Evolutionary conservation across 1,140 invertebrate species (phyloP).

Genomic region (Bombus picipes): DNA sequence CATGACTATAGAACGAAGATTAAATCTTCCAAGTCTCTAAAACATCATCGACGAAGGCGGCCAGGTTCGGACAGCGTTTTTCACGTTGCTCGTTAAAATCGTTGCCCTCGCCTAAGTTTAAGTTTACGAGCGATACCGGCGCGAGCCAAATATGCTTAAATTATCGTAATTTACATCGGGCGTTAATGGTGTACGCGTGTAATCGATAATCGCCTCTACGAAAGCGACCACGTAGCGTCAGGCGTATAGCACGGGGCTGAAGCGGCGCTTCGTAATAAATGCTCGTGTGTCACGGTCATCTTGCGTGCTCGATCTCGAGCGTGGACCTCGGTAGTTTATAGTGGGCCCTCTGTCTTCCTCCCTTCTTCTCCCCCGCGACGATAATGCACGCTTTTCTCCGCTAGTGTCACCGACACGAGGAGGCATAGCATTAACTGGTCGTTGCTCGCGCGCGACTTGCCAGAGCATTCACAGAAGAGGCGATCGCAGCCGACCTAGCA

Average conservation of each 20-base stretch:
- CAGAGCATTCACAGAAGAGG: constrained; percentile 45
- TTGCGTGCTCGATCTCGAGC: constrained; percentile 63
- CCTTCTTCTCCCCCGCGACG: constrained; percentile 31
- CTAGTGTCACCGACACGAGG: constrained; percentile 63
- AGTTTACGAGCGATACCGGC: background rate
- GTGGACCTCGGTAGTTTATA: constrained; percentile 58
- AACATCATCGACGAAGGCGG: background rate
- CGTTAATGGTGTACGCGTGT: constrained; percentile 42
- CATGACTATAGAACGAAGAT: background rate
- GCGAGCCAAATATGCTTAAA: background rate
- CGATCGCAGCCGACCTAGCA: constrained; percentile 22
- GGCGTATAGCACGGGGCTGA: background rate
- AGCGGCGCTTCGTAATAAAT: constrained; percentile 60
- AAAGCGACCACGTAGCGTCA: background rate
- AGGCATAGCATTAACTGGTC: constrained; percentile 80
- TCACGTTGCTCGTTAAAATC: background rate
- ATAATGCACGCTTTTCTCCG: constrained; percentile 67
- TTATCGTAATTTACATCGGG: constrained; percentile 39
- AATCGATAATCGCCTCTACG: constrained; percentile 39
- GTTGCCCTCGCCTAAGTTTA: background rate
- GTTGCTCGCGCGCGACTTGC: constrained; percentile 72
- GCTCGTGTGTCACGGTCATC: constrained; percentile 59
- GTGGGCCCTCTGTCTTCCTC: constrained; percentile 49
- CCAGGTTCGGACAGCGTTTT: too few relatives aligned
- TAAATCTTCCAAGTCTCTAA: constrained; percentile 12